These are phyloP conservation scores for Chloroceryle amazona DNA, from an alignment of 2,797 vertebrate species.

Conservation along the genomic window DNA sequence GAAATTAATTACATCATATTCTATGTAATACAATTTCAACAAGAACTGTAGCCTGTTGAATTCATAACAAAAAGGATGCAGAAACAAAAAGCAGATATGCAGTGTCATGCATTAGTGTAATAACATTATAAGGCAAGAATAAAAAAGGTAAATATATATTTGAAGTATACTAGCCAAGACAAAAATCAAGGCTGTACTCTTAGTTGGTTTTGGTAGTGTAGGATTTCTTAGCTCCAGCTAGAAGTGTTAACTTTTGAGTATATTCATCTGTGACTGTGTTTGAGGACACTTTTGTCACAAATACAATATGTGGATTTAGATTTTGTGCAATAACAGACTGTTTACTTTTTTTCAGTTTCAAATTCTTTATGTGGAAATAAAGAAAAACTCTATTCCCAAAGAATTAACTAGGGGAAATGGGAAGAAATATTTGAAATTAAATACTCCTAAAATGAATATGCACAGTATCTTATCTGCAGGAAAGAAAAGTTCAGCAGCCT, in stretches of 20 bases:
- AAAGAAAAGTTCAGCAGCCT: neutral
- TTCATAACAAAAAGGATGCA: conserved; percentile 64
- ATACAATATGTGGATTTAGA: neutral
- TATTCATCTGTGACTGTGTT: neutral
- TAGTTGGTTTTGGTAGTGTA: conserved; percentile 21
- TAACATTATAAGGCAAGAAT: conserved; percentile 63
- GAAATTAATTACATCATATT: conserved; percentile 49
- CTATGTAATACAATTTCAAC: conserved; percentile 75
- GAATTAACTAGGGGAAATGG: neutral
- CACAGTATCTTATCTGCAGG: conserved; percentile 29
- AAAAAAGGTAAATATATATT: neutral
- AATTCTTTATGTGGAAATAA: neutral
- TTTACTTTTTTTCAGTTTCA: neutral
- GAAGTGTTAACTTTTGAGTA: neutral
- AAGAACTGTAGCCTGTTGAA: conserved; percentile 62
- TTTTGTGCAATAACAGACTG: neutral
- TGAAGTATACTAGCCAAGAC: neutral
- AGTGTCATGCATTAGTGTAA: conserved; percentile 68
- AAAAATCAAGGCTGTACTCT: conserved; percentile 49
- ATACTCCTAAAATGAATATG: conserved; percentile 16
- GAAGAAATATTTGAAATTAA: conserved; percentile 5
- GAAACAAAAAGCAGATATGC: conserved; percentile 60
- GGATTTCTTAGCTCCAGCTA: conserved; percentile 15
- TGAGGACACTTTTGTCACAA: neutral
- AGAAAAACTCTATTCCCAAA: conserved; percentile 2